phyloP scores from a whole-genome alignment of 2,113 vertebrate genomes.

The Aegithalos caudatus region DNA sequence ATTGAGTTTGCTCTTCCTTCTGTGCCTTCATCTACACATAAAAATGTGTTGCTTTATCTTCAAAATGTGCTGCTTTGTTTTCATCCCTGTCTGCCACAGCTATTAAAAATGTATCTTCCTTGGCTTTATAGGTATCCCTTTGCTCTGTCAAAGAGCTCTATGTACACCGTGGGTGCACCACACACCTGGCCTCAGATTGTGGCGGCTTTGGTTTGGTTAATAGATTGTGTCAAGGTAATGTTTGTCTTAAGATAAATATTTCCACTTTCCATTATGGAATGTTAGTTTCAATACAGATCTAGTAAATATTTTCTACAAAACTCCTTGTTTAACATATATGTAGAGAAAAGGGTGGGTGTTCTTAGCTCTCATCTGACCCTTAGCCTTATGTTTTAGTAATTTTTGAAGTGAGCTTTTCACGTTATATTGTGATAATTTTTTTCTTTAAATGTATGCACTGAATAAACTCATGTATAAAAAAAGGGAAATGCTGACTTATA shows the following conservation, averaged over 20 bases:
- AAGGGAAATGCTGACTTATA: neutral
- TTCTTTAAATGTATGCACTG: neutral
- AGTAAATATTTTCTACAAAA: neutral
- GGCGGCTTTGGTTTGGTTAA: slow-evolving; percentile 90
- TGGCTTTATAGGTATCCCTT: slow-evolving; percentile 86
- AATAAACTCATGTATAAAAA: neutral
- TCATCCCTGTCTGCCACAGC: neutral
- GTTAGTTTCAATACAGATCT: neutral
- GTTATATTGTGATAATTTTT: neutral
- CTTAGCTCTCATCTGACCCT: neutral
- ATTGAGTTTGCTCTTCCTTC: neutral
- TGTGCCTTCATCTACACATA: neutral
- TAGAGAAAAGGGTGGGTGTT: neutral
- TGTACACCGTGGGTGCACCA: slow-evolving; percentile 96
- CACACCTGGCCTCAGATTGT: slow-evolving; percentile 96
- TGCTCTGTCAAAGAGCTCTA: slow-evolving; percentile 90
- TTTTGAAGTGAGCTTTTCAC: neutral
- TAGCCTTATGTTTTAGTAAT: neutral
- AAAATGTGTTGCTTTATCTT: neutral
- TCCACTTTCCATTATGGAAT: neutral
- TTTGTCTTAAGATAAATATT: neutral
- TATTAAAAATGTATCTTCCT: neutral
- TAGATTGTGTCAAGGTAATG: slow-evolving; percentile 87
- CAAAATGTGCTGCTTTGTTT: neutral
- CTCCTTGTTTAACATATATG: neutral